Percentiles rank a stretch among this genome's conserved stretches.
These are phyloP conservation scores for Scaptomyza hsui DNA, from an alignment of 1,140 invertebrate genomes.

Conservation along the genomic window DNA sequence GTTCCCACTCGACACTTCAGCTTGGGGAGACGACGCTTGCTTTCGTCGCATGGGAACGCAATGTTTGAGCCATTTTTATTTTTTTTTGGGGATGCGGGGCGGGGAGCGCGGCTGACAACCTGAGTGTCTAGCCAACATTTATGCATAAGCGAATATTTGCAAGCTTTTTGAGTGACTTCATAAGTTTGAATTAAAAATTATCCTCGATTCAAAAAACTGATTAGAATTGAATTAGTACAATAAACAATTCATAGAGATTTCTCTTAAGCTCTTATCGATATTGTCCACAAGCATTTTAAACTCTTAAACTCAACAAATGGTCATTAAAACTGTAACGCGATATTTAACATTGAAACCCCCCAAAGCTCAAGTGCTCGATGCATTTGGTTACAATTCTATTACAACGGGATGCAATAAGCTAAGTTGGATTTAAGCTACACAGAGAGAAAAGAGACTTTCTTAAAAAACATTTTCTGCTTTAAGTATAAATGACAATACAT, in stretches of 20 bases:
- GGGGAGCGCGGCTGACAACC: not conserved
- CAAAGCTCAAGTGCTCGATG: conserved; percentile 20
- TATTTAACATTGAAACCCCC: not conserved
- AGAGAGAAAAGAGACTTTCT: no score
- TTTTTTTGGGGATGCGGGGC: not conserved
- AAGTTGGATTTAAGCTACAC: conserved; percentile 84
- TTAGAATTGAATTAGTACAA: no score
- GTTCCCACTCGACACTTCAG: conserved; percentile 25
- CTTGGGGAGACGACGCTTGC: not conserved
- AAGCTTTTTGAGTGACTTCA: no score
- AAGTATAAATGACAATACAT: no score
- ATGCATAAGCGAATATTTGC: no score
- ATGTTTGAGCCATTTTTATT: not conserved
- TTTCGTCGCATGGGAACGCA: conserved; percentile 29
- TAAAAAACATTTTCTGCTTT: no score
- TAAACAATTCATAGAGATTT: not conserved
- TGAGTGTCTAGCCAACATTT: not conserved
- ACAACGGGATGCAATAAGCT: not conserved
- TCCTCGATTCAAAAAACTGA: no score
- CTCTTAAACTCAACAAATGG: conserved; percentile 12
- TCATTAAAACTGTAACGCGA: conserved; percentile 8
- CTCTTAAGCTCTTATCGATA: not conserved
- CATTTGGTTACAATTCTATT: not conserved
- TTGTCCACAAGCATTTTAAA: not conserved
- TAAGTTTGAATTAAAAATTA: no score